A percentile compares a stretch with the other conserved stretches of the same genome.
phyloP scores from a whole-genome alignment of 2,113 vertebrate genomes.

The Corvus hawaiiensis region DNA sequence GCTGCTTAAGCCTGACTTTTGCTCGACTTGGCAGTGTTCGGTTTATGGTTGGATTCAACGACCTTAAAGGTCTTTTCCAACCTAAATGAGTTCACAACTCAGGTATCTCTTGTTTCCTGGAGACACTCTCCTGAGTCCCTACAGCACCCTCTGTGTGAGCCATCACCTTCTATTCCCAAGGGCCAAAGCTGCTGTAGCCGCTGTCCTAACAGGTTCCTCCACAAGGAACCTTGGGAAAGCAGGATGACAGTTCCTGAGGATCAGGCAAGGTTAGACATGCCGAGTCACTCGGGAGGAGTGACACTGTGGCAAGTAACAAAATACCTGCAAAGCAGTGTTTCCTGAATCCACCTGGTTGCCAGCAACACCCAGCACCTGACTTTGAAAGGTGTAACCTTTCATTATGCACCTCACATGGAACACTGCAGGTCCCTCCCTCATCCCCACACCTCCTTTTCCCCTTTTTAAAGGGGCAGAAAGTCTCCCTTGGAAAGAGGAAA shows the following conservation, averaged over 20 bases:
- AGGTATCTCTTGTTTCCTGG: background rate
- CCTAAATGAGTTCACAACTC: background rate
- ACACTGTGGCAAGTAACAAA: background rate
- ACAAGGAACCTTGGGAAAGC: background rate
- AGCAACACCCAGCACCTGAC: background rate
- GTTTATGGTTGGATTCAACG: accelerated
- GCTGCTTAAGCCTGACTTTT: background rate
- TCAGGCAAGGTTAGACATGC: background rate
- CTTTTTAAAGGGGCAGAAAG: background rate
- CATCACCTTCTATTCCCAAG: background rate
- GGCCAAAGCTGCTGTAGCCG: background rate
- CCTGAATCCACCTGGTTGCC: background rate
- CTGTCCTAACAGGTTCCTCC: background rate
- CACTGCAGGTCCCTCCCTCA: background rate
- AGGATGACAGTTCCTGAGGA: background rate
- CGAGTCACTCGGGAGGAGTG: accelerated
- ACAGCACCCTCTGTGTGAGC: background rate
- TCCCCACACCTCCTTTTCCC: background rate
- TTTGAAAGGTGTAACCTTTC: background rate
- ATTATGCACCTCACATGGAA: background rate
- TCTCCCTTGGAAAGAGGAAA: background rate
- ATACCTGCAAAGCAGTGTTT: background rate
- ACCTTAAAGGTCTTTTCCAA: background rate
- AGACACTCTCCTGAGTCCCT: background rate
- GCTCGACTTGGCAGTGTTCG: background rate